Evolutionary conservation across 2,888 invertebrate species (phyloP).

Genomic region (Torymus tubicola): DNA sequence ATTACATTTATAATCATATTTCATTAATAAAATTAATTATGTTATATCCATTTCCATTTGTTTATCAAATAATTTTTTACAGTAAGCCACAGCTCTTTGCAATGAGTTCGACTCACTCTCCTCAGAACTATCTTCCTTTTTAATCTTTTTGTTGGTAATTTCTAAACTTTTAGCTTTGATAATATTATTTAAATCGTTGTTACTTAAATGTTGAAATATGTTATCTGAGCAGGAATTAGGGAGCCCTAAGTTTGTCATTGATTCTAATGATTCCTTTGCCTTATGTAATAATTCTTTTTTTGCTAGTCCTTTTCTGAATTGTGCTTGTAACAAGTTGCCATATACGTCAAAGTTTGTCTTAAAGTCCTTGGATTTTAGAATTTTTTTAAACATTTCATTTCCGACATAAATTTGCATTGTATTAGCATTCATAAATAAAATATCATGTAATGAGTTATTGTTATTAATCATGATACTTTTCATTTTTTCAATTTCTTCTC

Average conservation of each 20-base stretch:
- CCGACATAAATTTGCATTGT: conserved; percentile 45
- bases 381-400: conserved; percentile 30
- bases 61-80: conserved; percentile 18
- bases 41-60: background rate
- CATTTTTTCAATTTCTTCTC: conserved; percentile 50
- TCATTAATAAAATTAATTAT: no score
- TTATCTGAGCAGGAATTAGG: conserved; percentile 32
- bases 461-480: conserved; percentile 28
- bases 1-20: no score
- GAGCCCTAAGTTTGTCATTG: conserved; percentile 25
- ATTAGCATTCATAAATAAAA: conserved; percentile 38
- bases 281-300: conserved; percentile 26
- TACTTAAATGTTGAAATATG: conserved; percentile 36
- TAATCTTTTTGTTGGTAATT: background rate
- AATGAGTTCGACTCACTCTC: background rate
- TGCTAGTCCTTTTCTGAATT: conserved; percentile 37
- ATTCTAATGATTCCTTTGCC: conserved; percentile 40
- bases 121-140: background rate
- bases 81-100: conserved; percentile 37
- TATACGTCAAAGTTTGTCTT: conserved; percentile 39
- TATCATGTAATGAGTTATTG: conserved; percentile 23
- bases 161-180: conserved; percentile 25
- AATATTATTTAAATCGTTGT: conserved; percentile 29
- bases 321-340: conserved; percentile 41
- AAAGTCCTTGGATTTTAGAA: conserved; percentile 33